phyloP scores from a whole-genome alignment of 2,888 invertebrate species.

The Clanis bilineata region DNA sequence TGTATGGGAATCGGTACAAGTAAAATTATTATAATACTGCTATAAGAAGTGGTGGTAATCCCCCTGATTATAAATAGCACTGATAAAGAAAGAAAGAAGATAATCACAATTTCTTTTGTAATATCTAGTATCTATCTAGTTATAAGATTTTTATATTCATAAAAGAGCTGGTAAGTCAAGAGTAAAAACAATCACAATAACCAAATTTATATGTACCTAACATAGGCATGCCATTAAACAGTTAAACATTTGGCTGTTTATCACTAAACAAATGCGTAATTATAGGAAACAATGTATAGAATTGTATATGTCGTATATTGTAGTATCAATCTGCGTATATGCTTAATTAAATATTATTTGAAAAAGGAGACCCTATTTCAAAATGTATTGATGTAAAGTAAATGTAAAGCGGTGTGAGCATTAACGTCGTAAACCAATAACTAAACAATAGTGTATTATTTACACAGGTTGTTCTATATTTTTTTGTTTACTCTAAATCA shows the following conservation, averaged over 20 bases:
- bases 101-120: too few species aligned
- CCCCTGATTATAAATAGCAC: too few species aligned
- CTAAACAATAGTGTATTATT: constrained; percentile 44
- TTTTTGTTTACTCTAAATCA: constrained; percentile 43
- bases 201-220: too few species aligned
- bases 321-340: neutral
- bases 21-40: too few species aligned
- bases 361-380: neutral
- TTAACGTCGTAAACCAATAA: neutral
- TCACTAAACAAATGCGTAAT: neutral
- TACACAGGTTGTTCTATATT: constrained; percentile 50
- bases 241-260: neutral
- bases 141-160: too few species aligned
- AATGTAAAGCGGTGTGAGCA: neutral
- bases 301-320: neutral
- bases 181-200: neutral
- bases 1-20: too few species aligned
- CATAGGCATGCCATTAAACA: neutral
- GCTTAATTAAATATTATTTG: constrained; percentile 4
- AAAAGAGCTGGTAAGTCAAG: too few species aligned
- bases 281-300: neutral
- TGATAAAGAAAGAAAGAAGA: too few species aligned
- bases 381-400: neutral
- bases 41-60: too few species aligned
- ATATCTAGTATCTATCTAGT: too few species aligned